These are phyloP conservation scores for Hydropsyche tenuis DNA, from an alignment of 1,140 invertebrate species.

Conservation along the genomic window DNA sequence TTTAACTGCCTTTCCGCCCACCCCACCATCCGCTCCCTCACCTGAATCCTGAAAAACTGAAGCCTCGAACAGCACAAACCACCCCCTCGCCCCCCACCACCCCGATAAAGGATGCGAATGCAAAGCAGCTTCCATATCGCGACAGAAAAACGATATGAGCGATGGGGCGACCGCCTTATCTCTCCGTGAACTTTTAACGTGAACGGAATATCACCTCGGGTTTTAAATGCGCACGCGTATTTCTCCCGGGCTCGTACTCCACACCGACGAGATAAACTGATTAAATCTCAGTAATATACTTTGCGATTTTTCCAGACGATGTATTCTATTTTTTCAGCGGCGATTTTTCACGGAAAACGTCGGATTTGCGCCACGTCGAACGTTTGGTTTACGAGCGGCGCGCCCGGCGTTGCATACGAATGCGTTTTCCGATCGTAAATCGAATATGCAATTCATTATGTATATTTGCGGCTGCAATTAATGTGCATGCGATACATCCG, in stretches of 20 bases:
- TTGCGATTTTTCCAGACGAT: too few relatives aligned
- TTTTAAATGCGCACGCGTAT: not conserved
- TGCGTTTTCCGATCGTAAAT: conserved; percentile 36
- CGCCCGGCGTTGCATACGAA: conserved; percentile 34
- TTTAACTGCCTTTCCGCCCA: not conserved
- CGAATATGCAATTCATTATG: conserved; percentile 43
- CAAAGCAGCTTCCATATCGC: conserved; percentile 36
- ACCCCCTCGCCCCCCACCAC: not conserved
- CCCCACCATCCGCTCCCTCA: not conserved
- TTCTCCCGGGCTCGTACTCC: not conserved
- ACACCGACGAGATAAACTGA: not conserved
- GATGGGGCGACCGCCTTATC: conserved; percentile 27
- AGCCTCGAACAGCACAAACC: too few relatives aligned
- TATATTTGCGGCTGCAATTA: conserved; percentile 36
- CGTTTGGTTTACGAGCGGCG: conserved; percentile 5
- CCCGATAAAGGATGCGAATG: conserved; percentile 35
- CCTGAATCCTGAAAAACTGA: not conserved
- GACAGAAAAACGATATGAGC: conserved; percentile 35
- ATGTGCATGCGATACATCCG: conserved; percentile 14
- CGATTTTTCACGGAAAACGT: too few relatives aligned
- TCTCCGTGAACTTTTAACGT: conserved; percentile 32
- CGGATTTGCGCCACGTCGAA: too few relatives aligned
- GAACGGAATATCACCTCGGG: conserved; percentile 29
- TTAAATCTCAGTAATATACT: not conserved
- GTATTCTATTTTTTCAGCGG: too few relatives aligned